Base-by-base conservation (phyloP, 2,888 invertebrate species). In the Macaria notata region DNA sequence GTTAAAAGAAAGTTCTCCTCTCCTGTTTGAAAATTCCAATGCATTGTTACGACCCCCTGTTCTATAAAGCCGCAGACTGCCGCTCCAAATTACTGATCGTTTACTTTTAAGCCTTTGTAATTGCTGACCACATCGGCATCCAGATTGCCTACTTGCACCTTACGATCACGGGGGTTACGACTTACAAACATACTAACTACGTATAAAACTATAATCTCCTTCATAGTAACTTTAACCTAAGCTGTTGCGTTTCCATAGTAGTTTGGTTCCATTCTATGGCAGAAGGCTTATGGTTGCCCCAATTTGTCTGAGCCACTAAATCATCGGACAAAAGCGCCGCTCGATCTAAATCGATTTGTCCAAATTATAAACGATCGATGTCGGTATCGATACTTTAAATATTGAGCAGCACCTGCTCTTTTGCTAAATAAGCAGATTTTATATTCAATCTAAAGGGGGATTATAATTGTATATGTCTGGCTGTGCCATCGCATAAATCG, bases 271-370 rank as follows among this genome's bases (percentile, higher is more conserved):
- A 31, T 49, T 49, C 56, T 50, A 43, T 47, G 52, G 49, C 62
- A 47, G 59, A 51, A 46, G 61, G 78, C 75, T 76, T 77, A 51
- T 59, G 54, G 79, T 73, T 76, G 59, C 59, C 48, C 84, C 88
- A 90, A 89, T 89, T 89, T 89, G 84, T 84, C 75, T 83, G 83
- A 73, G 76, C 81, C 84, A 86, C 87, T 90, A 90, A 89, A 90
- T 90, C 88, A 90, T 84, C 81, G 73, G 69, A 82, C 85, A 88
- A 90, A 90, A 83, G 87, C 76, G 78, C 89, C 89, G 86, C 85
- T 59, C 79, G 86, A 81, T 88, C 88, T 86, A 85, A 89, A 89
- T 86, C 90, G 89, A 88, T 88, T 84, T 87, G 86, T 88, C 78
- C 84, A 84, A 90, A 89, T 90, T 88, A 89, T 80, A 76, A 81